These are phyloP conservation scores for Bufo gargarizans DNA, from an alignment of 2,113 vertebrate species.

Conservation along the genomic window DNA sequence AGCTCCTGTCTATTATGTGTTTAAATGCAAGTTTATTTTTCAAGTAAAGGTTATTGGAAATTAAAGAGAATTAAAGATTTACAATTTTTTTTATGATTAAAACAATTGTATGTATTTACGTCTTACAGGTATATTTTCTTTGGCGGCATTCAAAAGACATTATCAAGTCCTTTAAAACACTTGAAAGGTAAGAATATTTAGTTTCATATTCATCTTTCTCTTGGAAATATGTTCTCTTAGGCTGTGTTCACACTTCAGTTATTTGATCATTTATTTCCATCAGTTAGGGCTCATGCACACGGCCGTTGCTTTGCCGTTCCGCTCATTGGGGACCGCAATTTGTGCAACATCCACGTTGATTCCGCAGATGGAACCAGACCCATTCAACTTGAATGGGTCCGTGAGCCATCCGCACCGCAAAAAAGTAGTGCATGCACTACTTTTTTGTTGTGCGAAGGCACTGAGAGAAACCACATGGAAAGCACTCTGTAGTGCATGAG, in stretches of 20 bases:
- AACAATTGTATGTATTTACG: not conserved
- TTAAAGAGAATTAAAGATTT: not conserved
- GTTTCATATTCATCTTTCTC: not conserved
- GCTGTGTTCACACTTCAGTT: not conserved
- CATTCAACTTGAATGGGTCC: too few relatives aligned
- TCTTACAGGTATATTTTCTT: slow-evolving; percentile 49
- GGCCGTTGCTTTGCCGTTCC: too few relatives aligned
- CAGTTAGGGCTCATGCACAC: too few relatives aligned
- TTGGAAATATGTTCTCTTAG: not conserved
- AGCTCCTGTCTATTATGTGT: not conserved
- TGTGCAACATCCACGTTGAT: too few relatives aligned
- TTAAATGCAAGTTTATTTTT: not conserved
- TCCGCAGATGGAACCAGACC: too few relatives aligned
- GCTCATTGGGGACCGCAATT: too few relatives aligned
- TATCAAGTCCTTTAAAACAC: slow-evolving; percentile 45
- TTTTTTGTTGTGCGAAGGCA: too few relatives aligned
- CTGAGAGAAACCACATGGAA: too few relatives aligned
- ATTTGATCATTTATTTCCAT: not conserved
- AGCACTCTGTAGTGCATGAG: too few relatives aligned
- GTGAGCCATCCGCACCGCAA: too few relatives aligned
- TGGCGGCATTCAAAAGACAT: slow-evolving; percentile 52
- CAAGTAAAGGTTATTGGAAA: not conserved
- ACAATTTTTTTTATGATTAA: not conserved
- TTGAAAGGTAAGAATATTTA: slow-evolving; percentile 40
- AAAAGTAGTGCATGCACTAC: too few relatives aligned